These are phyloP conservation scores for Papilio elwesi DNA, from an alignment of 2,888 invertebrate species.

Conservation along the genomic window DNA sequence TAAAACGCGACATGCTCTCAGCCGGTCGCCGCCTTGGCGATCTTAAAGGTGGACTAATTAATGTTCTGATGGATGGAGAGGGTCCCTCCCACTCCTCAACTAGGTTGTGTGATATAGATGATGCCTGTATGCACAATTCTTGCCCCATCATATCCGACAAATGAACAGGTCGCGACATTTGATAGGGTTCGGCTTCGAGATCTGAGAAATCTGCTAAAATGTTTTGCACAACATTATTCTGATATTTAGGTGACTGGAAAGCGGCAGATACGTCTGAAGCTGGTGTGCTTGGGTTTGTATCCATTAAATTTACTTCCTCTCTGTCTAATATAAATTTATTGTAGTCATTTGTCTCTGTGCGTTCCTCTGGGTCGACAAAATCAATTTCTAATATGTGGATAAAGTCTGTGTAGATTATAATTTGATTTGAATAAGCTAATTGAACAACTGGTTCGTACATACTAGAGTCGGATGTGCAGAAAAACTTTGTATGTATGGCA, in stretches of 20 bases:
- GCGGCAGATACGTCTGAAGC: constrained; percentile 72
- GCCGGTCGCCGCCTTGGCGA: constrained; percentile 78
- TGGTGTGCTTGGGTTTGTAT: constrained; percentile 69
- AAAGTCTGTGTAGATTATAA: constrained; percentile 93
- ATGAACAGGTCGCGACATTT: constrained; percentile 73
- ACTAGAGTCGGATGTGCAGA: constrained; percentile 93
- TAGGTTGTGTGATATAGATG: constrained; percentile 76
- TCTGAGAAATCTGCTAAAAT: constrained; percentile 87
- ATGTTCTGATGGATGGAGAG: constrained; percentile 75
- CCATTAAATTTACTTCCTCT: constrained; percentile 67
- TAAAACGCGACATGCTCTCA: constrained; percentile 81
- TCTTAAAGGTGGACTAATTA: constrained; percentile 77
- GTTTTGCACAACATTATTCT: constrained; percentile 84
- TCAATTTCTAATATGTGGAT: constrained; percentile 90
- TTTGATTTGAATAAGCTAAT: constrained; percentile 88
- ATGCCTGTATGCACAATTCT: constrained; percentile 77
- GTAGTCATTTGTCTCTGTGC: constrained; percentile 62
- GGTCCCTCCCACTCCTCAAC: constrained; percentile 83
- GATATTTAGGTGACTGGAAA: constrained; percentile 80
- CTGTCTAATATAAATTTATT: constrained; percentile 67
- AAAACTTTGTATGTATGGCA: constrained; percentile 96
- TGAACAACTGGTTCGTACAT: constrained; percentile 89
- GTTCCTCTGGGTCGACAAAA: constrained; percentile 75
- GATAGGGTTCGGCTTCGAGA: constrained; percentile 82
- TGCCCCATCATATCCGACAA: constrained; percentile 77